phyloP scores from a whole-genome alignment of 2,888 invertebrate species.

The Cryptus viduatorius region DNA sequence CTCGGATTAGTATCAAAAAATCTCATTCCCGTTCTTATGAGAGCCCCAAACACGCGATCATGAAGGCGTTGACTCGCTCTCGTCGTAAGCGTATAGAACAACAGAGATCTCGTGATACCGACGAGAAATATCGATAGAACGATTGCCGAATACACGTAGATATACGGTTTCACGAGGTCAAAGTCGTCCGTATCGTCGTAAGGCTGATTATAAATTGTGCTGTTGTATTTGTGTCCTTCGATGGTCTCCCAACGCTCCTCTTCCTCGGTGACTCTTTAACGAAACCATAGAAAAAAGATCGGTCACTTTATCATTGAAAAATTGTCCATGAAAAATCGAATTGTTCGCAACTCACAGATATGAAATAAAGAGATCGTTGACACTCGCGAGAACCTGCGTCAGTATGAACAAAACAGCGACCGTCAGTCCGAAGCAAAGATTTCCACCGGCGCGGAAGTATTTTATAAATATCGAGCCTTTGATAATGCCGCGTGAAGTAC shows the following conservation, averaged over 20 bases:
- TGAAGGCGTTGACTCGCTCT: slow-evolving; percentile 86
- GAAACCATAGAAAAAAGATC: slow-evolving; percentile 73
- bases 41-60: slow-evolving; percentile 86
- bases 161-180: slow-evolving; percentile 83
- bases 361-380: slow-evolving; percentile 89
- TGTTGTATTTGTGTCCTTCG: slow-evolving; percentile 35
- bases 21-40: slow-evolving; percentile 87
- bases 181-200: slow-evolving; percentile 72
- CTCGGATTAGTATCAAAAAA: slow-evolving; percentile 95
- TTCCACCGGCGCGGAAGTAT: slow-evolving; percentile 87
- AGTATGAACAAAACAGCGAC: slow-evolving; percentile 86
- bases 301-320: slow-evolving; percentile 52
- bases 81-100: slow-evolving; percentile 82
- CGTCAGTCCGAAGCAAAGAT: slow-evolving; percentile 83
- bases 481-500: slow-evolving; percentile 84
- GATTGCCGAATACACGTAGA: slow-evolving; percentile 88
- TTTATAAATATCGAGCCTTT: slow-evolving; percentile 84
- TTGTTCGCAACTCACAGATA: slow-evolving; percentile 75
- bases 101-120: slow-evolving; percentile 85
- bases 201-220: slow-evolving; percentile 25
- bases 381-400: slow-evolving; percentile 88
- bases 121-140: slow-evolving; percentile 83
- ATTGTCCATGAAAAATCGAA: background rate
- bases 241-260: slow-evolving; percentile 78
- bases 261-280: slow-evolving; percentile 87